Evolutionary conservation across 2,888 invertebrate species (phyloP).

Genomic region (Alloscopus bannaensis): DNA sequence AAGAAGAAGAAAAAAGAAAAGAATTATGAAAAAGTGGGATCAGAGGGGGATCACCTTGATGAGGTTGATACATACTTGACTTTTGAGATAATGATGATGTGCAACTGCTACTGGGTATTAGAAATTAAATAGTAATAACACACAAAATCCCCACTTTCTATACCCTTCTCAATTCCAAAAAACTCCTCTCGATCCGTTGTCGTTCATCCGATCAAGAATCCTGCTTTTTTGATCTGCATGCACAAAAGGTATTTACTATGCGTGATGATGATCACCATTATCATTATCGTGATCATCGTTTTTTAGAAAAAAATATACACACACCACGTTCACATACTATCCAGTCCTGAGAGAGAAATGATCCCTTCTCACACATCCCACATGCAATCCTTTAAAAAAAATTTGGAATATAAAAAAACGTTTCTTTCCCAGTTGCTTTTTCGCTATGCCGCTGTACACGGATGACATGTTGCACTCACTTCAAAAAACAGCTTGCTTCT

Average conservation of each 20-base stretch:
- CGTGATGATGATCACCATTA: constrained; percentile 46
- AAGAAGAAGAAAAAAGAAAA: too few species aligned
- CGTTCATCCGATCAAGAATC: constrained; percentile 15
- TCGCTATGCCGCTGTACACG: not conserved
- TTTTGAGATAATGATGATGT: constrained; percentile 44
- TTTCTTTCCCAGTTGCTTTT: constrained; percentile 10
- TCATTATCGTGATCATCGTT: constrained; percentile 21
- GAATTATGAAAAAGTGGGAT: constrained; percentile 44
- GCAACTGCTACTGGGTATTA: constrained; percentile 57
- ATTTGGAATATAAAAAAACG: constrained; percentile 12
- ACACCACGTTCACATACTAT: constrained; percentile 17
- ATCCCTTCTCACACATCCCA: constrained; percentile 17
- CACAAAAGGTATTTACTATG: constrained; percentile 56
- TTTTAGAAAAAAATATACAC: constrained; percentile 16
- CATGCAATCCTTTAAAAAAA: constrained; percentile 23
- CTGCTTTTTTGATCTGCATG: constrained; percentile 59
- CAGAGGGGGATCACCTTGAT: constrained; percentile 58
- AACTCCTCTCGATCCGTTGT: too few species aligned
- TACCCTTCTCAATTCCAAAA: constrained; percentile 6
- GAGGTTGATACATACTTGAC: constrained; percentile 17
- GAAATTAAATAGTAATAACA: constrained; percentile 15
- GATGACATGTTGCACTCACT: constrained; percentile 15
- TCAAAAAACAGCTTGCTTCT: constrained; percentile 38
- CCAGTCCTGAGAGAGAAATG: constrained; percentile 21
- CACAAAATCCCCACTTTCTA: constrained; percentile 12